Evolutionary conservation across 2,888 invertebrate species (phyloP), one percentile per base, ranked within the genome.

Genomic region (Ypsolopha scabrella): DNA sequence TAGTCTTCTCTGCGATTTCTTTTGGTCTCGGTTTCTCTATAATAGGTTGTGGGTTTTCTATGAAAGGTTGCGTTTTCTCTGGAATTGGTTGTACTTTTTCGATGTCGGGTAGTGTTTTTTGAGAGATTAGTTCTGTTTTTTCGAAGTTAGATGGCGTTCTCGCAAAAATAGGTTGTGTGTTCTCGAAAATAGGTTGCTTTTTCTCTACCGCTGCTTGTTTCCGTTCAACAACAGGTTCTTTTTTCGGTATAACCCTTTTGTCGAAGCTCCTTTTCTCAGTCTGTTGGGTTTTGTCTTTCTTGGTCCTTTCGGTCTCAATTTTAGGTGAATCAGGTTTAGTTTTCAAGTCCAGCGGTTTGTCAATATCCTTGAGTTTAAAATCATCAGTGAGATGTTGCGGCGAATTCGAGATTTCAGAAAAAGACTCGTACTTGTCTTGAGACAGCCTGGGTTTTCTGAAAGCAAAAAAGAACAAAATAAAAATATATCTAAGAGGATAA

Each of bases 391-490:
- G 73, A 51, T 82, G 82, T 52, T 82, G 83, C 0, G 85, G 82
- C 0, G 85, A 86, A 54, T 70, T 82, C 2, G 85, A 86, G 1
- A 85, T 63, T 62, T 86, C 85, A 0, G 85, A 85, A 60, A 71
- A 74, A 0, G 81, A 80, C 41, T 85, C 85, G 66, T 81, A 83
- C 55, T 79, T 83, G 62, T 85, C 85, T 62, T 81, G 80, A 0
- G 82, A 80, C 58, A 75, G 75, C 51, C 85, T 64, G 3, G 82
- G 80, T 66, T 85, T 85, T 53, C 85, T 86, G 71, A 1, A 65
- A 67, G 50, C 2, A 55, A 47, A 33, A 45, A 39, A 51, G n/a
- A 44, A 10, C 14, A 48, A 1, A 35, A 44, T 39, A 46, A 34
- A 33, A 24, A 24, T 24, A 2, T 4, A 24, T 24, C 24, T 24